Evolutionary conservation across 2,888 invertebrate genomes (phyloP).

Genomic region (Acronicta alni): DNA sequence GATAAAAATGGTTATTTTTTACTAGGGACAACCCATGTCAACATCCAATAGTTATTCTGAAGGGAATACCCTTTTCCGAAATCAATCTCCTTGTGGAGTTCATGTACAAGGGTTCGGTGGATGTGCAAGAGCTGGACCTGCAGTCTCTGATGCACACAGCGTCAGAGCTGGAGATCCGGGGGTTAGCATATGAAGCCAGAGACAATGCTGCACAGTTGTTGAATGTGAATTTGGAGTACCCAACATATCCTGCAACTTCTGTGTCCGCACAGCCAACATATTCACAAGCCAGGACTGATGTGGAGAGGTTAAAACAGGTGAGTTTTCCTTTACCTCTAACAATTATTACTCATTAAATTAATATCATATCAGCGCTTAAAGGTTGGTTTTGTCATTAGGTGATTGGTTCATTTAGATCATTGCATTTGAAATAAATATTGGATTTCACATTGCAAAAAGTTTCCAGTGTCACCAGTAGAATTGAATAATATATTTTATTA

Average conservation of each 20-base stretch:
- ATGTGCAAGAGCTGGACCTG: constrained; percentile 90
- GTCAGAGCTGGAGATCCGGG: constrained; percentile 91
- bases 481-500: constrained; percentile 29
- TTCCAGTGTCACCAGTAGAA: neutral
- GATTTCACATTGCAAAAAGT: constrained; percentile 15
- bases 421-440: constrained; percentile 25
- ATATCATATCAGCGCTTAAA: constrained; percentile 4
- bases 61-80: constrained; percentile 91
- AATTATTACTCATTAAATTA: constrained; percentile 21
- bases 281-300: constrained; percentile 81
- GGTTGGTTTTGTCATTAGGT: constrained; percentile 2
- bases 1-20: constrained; percentile 53
- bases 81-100: constrained; percentile 92
- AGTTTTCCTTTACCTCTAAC: constrained; percentile 46
- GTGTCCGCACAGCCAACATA: constrained; percentile 65
- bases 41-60: constrained; percentile 92
- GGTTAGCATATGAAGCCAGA: constrained; percentile 90
- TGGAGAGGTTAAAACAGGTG: constrained; percentile 85
- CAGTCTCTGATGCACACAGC: constrained; percentile 91
- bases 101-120: constrained; percentile 92
- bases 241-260: constrained; percentile 77
- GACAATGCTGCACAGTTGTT: constrained; percentile 88
- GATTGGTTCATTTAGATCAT: constrained; percentile 7
- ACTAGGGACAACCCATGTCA: constrained; percentile 92
- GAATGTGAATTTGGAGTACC: constrained; percentile 87